Evolutionary conservation across 2,113 vertebrate genomes (phyloP).

Genomic region (Carassius auratus): DNA sequence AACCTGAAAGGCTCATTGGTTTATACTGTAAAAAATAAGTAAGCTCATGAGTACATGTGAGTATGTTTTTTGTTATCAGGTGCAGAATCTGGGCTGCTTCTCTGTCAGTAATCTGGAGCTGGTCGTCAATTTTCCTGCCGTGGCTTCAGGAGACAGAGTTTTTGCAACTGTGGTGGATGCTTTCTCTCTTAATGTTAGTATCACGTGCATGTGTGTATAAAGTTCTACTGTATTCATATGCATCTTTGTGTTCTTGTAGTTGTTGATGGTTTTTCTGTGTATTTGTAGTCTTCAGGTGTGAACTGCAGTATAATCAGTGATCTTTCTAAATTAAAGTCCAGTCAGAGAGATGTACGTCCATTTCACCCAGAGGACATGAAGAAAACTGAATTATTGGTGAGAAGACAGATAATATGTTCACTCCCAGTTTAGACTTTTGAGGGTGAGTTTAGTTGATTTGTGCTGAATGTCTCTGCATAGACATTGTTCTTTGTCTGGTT

Average conservation of each 20-base stretch:
- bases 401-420: conserved; percentile 41
- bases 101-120: conserved; percentile 78
- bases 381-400: conserved; percentile 80
- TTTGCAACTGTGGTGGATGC: conserved; percentile 84
- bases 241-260: conserved; percentile 1
- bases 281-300: conserved; percentile 75
- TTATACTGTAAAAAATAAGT: neutral
- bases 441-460: neutral
- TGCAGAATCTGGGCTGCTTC: conserved; percentile 91
- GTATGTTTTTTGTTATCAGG: conserved; percentile 67
- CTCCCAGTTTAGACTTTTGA: neutral
- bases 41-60: neutral
- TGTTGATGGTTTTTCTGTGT: neutral
- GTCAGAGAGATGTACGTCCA: conserved; percentile 69
- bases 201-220: neutral
- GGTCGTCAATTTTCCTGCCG: conserved; percentile 79
- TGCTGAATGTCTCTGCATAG: neutral
- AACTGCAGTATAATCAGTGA: conserved; percentile 78
- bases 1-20: neutral
- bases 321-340: conserved; percentile 62
- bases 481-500: neutral
- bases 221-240: neutral
- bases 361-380: conserved; percentile 83
- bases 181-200: conserved; percentile 83
- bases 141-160: conserved; percentile 75